Base-by-base conservation (phyloP, 2,113 vertebrate genomes). In the Lepus europaeus region DNA sequence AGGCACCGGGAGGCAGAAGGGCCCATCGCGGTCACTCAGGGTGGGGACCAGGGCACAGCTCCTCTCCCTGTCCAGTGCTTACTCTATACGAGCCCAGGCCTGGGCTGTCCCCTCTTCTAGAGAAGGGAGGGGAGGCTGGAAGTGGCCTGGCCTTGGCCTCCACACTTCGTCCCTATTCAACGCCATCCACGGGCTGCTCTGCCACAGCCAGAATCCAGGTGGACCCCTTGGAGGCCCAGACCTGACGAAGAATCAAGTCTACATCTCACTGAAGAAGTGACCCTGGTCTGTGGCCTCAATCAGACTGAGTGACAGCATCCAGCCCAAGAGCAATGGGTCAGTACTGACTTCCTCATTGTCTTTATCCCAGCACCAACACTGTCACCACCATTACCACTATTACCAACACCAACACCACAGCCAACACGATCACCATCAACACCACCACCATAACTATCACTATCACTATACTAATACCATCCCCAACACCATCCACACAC, bases 81-180 rank as follows among this genome's bases (percentile, higher is more conserved):
- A 45, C 31, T 59, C 22, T 53, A 2, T 2, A 6, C n/a, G 17
- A 19, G 23, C n/a, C 61, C 39, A 33, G 19, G 61, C 5, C 79
- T 39, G 51, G 31, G 76, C 22, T 7, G 3, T 3, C 49, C 33
- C 2, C 19, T 84, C 31, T 78, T 17, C 74, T 49, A 16, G 33
- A 84, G 27, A 77, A 22, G 22, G 2, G 31, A 8, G 8, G 20
- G 0, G 33, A 5, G 1, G 23, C 61, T 17, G n/a, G 9, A 5
- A 25, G 51, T 73, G 16, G 1, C 69, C 19, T 19, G 22, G 79
- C n/a, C 49, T 22, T 61, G 19, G 45, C 76, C 13, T 16, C n/a
- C 27, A 6, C 53, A 22, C 12, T 33, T 45, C 19, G 1, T 25
- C 53, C 25, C 19, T 16, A 6, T 6, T 39, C 16, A 1, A 6